phyloP scores from a whole-genome alignment of 2,888 invertebrate genomes.

The Luffia ferchaultella region DNA sequence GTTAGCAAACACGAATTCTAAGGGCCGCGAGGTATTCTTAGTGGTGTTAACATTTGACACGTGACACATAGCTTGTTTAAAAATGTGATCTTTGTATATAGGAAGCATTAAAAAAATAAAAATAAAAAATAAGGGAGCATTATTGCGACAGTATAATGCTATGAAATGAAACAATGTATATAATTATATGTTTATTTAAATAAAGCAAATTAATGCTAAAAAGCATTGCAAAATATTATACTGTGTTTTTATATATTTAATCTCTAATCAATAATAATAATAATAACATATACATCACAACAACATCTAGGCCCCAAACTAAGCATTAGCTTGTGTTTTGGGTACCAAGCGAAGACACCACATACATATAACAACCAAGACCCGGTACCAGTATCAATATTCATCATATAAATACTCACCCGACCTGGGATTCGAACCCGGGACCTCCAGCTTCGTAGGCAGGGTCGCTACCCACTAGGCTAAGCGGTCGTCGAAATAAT shows the following conservation, averaged over 20 bases:
- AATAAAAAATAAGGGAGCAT: neutral
- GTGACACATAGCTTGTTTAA: neutral
- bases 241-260: slow-evolving; percentile 19
- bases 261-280: no score
- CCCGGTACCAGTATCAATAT: no score
- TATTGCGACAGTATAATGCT: neutral
- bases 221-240: slow-evolving; percentile 46
- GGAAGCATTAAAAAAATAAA: slow-evolving; percentile 18
- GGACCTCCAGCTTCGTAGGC: no score
- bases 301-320: no score
- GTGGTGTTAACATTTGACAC: neutral
- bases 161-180: slow-evolving; percentile 20
- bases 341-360: no score
- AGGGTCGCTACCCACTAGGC: no score
- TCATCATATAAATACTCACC: no score
- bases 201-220: slow-evolving; percentile 60
- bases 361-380: no score
- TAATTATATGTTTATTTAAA: slow-evolving; percentile 36
- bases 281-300: no score
- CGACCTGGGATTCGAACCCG: no score
- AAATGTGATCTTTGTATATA: slow-evolving; percentile 1
- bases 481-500: no score
- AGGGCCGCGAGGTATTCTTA: neutral
- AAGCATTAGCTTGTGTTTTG: no score
- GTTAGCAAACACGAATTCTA: neutral